Evolutionary conservation across 1,140 invertebrate species (phyloP).

Genomic region (Drosophila repleta): DNA sequence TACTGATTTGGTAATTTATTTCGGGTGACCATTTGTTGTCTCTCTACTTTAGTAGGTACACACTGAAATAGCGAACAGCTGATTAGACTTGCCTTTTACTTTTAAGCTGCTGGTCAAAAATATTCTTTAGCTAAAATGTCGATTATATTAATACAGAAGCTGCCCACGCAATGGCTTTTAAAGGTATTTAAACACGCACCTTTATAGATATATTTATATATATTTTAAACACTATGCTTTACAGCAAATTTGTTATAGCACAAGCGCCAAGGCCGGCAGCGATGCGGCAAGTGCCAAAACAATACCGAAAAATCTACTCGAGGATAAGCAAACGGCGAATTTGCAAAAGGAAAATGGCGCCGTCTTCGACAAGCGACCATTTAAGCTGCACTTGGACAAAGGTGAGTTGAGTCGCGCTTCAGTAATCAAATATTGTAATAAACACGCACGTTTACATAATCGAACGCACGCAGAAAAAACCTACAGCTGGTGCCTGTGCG

Average conservation of each 20-base stretch:
- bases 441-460: slow-evolving; percentile 69
- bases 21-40: background rate
- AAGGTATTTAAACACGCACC: slow-evolving; percentile 37
- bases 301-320: slow-evolving; percentile 88
- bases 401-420: slow-evolving; percentile 71
- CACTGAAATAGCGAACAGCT: slow-evolving; percentile 31
- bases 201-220: background rate
- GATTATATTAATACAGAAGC: slow-evolving; percentile 48
- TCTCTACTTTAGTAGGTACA: background rate
- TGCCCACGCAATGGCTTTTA: slow-evolving; percentile 38
- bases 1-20: background rate
- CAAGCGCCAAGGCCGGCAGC: slow-evolving; percentile 33
- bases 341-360: slow-evolving; percentile 88
- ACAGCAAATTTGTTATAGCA: slow-evolving; percentile 56
- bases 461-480: slow-evolving; percentile 87
- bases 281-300: slow-evolving; percentile 65
- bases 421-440: background rate
- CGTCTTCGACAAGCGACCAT: slow-evolving; percentile 95
- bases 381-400: slow-evolving; percentile 89
- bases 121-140: slow-evolving; percentile 44
- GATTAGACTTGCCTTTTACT: slow-evolving; percentile 10
- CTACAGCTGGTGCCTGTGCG: slow-evolving; percentile 98
- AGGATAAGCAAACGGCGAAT: slow-evolving; percentile 86
- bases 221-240: background rate
- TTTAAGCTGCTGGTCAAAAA: background rate